These are phyloP conservation scores for Elysia crispata DNA, from an alignment of 2,888 invertebrate species.

Conservation along the genomic window DNA sequence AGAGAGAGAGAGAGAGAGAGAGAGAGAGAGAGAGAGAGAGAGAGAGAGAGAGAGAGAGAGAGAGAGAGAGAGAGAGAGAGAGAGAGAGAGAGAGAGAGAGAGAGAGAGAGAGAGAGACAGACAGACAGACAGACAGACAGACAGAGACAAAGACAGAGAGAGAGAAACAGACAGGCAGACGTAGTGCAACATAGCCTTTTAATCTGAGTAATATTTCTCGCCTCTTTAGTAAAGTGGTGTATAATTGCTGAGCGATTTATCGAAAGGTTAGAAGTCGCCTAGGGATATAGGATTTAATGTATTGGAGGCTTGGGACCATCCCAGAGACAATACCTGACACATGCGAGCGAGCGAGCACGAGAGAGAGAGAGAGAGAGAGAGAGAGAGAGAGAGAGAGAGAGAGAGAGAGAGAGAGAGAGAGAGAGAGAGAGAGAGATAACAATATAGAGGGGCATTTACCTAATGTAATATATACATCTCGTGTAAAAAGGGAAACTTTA, in stretches of 20 bases:
- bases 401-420: slow-evolving; percentile 5
- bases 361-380: not conserved
- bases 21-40: not conserved
- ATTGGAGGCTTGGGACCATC: too few species aligned
- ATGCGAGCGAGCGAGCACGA: not conserved
- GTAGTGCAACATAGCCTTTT: not conserved
- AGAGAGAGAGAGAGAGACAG: slow-evolving; percentile 12
- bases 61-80: slow-evolving; percentile 29
- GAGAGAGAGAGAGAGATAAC: too few species aligned
- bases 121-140: slow-evolving; percentile 16
- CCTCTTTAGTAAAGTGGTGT: too few species aligned
- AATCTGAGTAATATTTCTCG: too few species aligned
- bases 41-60: slow-evolving; percentile 31
- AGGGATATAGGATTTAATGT: too few species aligned
- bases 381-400: slow-evolving; percentile 2
- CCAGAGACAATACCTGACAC: too few species aligned
- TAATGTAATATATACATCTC: too few species aligned
- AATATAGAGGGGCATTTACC: too few species aligned
- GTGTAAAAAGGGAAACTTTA: too few species aligned
- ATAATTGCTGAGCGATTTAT: too few species aligned
- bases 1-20: slow-evolving; percentile 14
- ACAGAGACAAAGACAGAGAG: not conserved
- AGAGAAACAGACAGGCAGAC: slow-evolving; percentile 21
- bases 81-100: slow-evolving; percentile 11
- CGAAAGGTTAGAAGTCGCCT: too few species aligned